Conservation (phyloP, 1,140 invertebrate genomes). For the Steinernema feltiae region DNA sequence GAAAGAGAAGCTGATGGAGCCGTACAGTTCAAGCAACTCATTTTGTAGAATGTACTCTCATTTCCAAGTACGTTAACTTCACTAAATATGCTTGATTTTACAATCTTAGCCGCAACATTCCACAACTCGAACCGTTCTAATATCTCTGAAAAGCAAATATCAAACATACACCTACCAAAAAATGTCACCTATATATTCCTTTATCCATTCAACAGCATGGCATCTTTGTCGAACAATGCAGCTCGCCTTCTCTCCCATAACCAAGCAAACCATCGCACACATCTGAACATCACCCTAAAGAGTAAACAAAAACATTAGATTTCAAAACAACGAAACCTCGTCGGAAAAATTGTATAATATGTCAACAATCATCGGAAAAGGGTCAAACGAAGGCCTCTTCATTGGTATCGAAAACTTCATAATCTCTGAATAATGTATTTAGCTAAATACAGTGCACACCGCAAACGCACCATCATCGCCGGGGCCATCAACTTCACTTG, state of each 20-base stretch:
- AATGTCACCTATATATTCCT: not conserved
- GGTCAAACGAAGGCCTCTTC: not conserved
- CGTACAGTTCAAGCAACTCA: not conserved
- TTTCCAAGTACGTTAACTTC: not conserved
- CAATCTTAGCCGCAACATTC: not conserved
- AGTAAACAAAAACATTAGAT: not conserved
- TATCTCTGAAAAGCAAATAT: not conserved
- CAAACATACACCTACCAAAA: not conserved
- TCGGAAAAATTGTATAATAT: not conserved
- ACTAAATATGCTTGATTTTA: not conserved
- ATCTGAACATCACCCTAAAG: not conserved
- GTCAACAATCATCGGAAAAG: not conserved
- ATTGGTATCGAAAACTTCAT: not conserved
- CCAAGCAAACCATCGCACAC: not conserved
- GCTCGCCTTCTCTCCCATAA: not conserved
- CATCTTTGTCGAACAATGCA: not conserved
- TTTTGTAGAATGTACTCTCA: not conserved
- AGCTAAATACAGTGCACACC: not conserved
- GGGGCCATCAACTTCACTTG: not conserved
- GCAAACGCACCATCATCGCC: not conserved
- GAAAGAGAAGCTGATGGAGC: not conserved
- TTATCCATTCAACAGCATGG: not conserved
- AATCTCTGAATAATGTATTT: not conserved
- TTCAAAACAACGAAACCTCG: not conserved
- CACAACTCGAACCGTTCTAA: not conserved